Base-by-base conservation (phyloP, 2,113 vertebrate species). In the Cyanistes caeruleus region DNA sequence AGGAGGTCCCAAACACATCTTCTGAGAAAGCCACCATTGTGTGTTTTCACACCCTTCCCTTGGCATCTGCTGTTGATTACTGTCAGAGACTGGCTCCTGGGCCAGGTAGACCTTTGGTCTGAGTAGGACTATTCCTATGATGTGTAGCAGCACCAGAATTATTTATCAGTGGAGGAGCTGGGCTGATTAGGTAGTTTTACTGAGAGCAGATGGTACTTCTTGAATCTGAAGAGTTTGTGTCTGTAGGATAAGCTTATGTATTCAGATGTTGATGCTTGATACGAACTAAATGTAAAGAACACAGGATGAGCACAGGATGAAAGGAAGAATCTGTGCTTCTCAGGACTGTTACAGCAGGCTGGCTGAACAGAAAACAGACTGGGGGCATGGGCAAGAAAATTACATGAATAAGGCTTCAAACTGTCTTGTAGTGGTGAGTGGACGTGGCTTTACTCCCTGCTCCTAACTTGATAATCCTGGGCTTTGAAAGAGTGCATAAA, bases 51-150 rank as follows among this genome's bases (percentile, higher is more conserved):
- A 24, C 15, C 33, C 35, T 64, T 87, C 37, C 69, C 8, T 14
- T 13, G 44, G 33, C 22, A 53, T 75, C 44, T 88, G 25, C 35
- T 80, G 41, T 41, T 83, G 70, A 28, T 62, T 37, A 6, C 18
- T 88, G 20, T 23, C 13, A 8, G 80, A 88, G 33, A 19, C 11
- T 27, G 43, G 19, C 51, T 90, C 11, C n/a, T 78, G 70, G n/a
- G 35, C 24, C 62, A 65, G 53, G 35, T 18, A 69, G 58, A 37
- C 7, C 33, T 93, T 82, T 94, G 30, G 17, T 35, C 52, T 56
- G 65, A 56, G 27, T 4, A 25, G 44, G 44, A 56, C 65, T 35
- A 25, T 78, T 90, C 49, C 49, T 31, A 19, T 0, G 0, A 35
- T 23, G 37, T 3, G 18, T 25, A 64, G 19, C 60, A 87, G 31